phyloP scores from a whole-genome alignment of 2,888 invertebrate species.

The Agrotis exclamationis region DNA sequence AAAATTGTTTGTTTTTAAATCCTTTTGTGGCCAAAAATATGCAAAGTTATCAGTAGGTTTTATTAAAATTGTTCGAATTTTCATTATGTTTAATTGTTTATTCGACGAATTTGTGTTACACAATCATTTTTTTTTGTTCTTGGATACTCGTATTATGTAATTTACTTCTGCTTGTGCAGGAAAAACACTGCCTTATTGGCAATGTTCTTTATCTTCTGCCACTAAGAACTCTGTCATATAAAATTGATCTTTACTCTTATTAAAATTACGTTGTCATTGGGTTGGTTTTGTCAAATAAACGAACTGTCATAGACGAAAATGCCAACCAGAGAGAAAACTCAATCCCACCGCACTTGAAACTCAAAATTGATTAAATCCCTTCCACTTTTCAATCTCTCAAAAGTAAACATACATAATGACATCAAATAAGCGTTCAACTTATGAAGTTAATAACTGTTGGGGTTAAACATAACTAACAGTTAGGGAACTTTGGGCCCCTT shows the following conservation, averaged over 20 bases:
- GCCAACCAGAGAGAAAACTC: not conserved
- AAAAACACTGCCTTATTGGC: too few relatives aligned
- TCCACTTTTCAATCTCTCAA: constrained; percentile 33
- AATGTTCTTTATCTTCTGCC: too few relatives aligned
- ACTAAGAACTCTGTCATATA: too few relatives aligned
- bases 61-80: not conserved
- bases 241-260: too few relatives aligned
- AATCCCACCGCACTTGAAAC: constrained; percentile 27
- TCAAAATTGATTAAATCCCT: constrained; percentile 22
- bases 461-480: constrained; percentile 54
- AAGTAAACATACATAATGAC: constrained; percentile 52
- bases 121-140: too few relatives aligned
- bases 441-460: constrained; percentile 62
- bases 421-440: constrained; percentile 62
- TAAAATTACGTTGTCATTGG: too few relatives aligned
- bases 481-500: constrained; percentile 60
- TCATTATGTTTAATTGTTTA: not conserved
- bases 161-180: too few relatives aligned
- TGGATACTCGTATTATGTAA: too few relatives aligned
- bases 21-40: constrained; percentile 11
- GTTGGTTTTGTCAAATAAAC: too few relatives aligned
- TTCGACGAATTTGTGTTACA: too few relatives aligned
- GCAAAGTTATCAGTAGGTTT: not conserved
- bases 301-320: too few relatives aligned
- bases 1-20: constrained; percentile 28